These are phyloP conservation scores for Apostichopus parvimensis DNA, from an alignment of 35 echinoderm and acorn worm genomes.

Conservation along the genomic window DNA sequence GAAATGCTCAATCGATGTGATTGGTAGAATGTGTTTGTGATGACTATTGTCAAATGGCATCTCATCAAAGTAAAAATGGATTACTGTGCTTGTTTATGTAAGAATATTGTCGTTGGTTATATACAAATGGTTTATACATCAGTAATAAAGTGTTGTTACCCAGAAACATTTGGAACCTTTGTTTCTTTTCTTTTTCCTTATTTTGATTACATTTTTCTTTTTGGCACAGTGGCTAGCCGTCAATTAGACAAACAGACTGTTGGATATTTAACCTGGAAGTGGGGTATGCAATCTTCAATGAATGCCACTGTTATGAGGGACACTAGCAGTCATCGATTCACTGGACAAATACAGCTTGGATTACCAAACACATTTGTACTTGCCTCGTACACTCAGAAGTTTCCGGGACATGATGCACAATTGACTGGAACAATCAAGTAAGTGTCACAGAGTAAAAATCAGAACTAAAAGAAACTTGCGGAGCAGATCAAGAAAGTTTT, in stretches of 20 bases:
- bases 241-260: conserved; percentile 93
- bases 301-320: conserved; percentile 80
- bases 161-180: too few relatives aligned
- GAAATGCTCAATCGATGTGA: neutral
- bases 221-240: conserved; percentile 70
- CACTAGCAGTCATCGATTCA: conserved; percentile 60
- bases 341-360: conserved; percentile 85
- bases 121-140: too few relatives aligned
- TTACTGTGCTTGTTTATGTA: too few relatives aligned
- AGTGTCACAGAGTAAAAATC: conserved; percentile 25
- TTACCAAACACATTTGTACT: conserved; percentile 86
- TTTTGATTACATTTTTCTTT: neutral
- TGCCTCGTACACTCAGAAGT: conserved; percentile 78
- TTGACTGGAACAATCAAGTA: conserved; percentile 82
- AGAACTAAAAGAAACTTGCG: too few relatives aligned
- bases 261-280: conserved; percentile 97
- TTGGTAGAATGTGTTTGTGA: neutral
- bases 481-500: too few relatives aligned
- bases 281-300: conserved; percentile 70
- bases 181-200: neutral
- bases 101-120: too few relatives aligned
- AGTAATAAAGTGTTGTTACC: too few relatives aligned
- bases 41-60: neutral
- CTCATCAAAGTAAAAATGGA: too few relatives aligned
- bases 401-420: conserved; percentile 68